Conservation (phyloP, 2,888 invertebrate genomes). For the Hartigia nigra region DNA sequence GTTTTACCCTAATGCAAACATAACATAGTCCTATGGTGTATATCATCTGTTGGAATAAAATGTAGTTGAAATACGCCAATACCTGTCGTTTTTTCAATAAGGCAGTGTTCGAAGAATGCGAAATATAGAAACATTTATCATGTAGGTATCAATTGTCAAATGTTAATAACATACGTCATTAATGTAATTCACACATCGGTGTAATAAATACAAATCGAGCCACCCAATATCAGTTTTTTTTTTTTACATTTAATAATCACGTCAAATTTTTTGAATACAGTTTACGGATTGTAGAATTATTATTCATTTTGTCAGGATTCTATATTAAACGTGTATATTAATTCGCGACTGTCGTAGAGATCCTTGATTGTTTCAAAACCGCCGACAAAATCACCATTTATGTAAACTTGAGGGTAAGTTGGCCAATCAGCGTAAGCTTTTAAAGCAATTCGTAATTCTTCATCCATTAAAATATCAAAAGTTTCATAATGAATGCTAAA, state of each 20-base stretch:
- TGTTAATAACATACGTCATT: background rate
- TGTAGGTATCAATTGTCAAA: background rate
- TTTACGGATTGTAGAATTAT: background rate
- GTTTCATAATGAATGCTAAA: slow-evolving; percentile 78
- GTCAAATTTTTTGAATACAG: background rate
- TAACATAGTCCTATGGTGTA: slow-evolving; percentile 5
- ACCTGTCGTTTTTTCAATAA: background rate
- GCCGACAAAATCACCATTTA: slow-evolving; percentile 84
- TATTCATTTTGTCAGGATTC: background rate
- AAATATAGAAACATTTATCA: background rate
- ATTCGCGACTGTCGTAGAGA: slow-evolving; percentile 76
- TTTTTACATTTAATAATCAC: background rate
- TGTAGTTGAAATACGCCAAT: slow-evolving; percentile 23
- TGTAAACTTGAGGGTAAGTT: slow-evolving; percentile 89
- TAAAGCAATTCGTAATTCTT: slow-evolving; percentile 86
- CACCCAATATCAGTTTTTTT: background rate
- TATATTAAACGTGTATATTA: slow-evolving; percentile 70
- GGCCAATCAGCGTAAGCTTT: slow-evolving; percentile 90
- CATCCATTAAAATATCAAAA: slow-evolving; percentile 86
- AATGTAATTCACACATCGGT: background rate
- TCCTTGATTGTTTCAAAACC: slow-evolving; percentile 89
- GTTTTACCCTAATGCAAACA: slow-evolving; percentile 12
- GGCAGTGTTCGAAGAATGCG: background rate
- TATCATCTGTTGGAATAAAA: slow-evolving; percentile 25
- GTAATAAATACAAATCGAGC: background rate